phyloP scores from a whole-genome alignment of 2,797 vertebrate genomes.

The Scleropages formosus region DNA sequence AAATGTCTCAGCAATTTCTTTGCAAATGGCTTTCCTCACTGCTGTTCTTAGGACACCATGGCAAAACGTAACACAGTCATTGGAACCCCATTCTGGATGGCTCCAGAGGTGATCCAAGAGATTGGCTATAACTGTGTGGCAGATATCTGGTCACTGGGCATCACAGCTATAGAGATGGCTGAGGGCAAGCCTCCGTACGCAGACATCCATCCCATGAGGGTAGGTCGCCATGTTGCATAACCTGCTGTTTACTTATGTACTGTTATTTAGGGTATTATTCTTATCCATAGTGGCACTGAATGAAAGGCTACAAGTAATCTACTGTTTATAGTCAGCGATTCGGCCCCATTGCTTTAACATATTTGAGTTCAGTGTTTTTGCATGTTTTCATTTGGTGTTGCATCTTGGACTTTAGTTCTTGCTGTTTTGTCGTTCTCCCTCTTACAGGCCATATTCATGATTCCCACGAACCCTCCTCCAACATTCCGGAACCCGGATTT shows the following conservation, averaged over 20 bases:
- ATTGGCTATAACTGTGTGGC: constrained; percentile 95
- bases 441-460: constrained; percentile 93
- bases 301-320: too few relatives aligned
- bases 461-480: constrained; percentile 90
- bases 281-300: too few relatives aligned
- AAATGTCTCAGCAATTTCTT: background rate
- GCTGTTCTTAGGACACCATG: constrained; percentile 85
- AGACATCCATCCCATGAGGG: constrained; percentile 96
- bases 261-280: too few relatives aligned
- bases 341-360: too few relatives aligned
- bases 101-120: constrained; percentile 95
- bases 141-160: constrained; percentile 94
- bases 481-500: constrained; percentile 80
- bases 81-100: constrained; percentile 97
- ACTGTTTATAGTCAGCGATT: too few relatives aligned
- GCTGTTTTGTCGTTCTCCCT: background rate
- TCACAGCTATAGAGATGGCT: constrained; percentile 93
- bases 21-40: background rate
- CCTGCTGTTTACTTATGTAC: too few relatives aligned
- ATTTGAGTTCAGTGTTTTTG: too few relatives aligned
- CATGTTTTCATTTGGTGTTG: too few relatives aligned
- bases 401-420: background rate
- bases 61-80: constrained; percentile 95
- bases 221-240: constrained; percentile 52
- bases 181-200: constrained; percentile 94